A percentile compares a stretch with the other conserved stretches of the same genome.
These are phyloP conservation scores for honey bee (Apis mellifera) DNA, from an alignment of 1,140 invertebrate species.

Conservation along the genomic window Amel_HAv3.1 CM009932.2:5462001-5462500, in stretches of 20 bases:
- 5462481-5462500: neutral
- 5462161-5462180: conserved; percentile 33
- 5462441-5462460: neutral
- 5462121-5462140: neutral
- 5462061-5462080: neutral
- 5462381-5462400: neutral
- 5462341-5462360: neutral
- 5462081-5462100: neutral
- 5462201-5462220: conserved; percentile 8
- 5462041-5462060: neutral
- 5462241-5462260: neutral
- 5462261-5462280: neutral
- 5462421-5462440: neutral
- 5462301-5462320: neutral
- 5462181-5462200: neutral
- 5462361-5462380: neutral
- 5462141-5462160: neutral
- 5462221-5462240: neutral
- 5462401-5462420: neutral
- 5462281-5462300: neutral
- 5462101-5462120: neutral
- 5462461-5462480: neutral
- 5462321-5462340: neutral
- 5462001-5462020: conserved; percentile 19
- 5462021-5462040: conserved; percentile 12